phyloP scores from a whole-genome alignment of 92 coral and sea anemone species.

The Siderastrea siderea region DNA sequence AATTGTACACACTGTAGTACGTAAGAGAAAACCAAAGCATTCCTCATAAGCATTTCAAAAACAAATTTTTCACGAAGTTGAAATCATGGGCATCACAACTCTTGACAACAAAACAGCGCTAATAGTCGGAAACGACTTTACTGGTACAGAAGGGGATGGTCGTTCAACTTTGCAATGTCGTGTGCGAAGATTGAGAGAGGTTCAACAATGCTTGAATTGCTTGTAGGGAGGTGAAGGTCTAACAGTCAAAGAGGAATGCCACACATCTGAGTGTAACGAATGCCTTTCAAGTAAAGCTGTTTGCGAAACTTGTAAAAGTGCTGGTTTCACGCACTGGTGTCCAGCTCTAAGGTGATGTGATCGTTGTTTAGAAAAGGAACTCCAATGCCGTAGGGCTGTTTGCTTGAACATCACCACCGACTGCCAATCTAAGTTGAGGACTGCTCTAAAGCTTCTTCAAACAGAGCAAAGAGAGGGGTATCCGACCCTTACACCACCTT shows the following conservation, averaged over 20 bases:
- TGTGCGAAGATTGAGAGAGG: not conserved
- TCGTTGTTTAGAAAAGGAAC: not conserved
- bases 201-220: conserved; percentile 26
- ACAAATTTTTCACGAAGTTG: conserved; percentile 34
- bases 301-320: conserved; percentile 1
- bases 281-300: conserved; percentile 14
- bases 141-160: conserved; percentile 10
- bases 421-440: conserved; percentile 32
- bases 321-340: conserved; percentile 9
- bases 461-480: not conserved
- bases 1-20: conserved; percentile 10
- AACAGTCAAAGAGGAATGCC: conserved; percentile 20
- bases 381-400: conserved; percentile 8
- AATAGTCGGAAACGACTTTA: conserved; percentile 20
- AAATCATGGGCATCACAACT: conserved; percentile 43
- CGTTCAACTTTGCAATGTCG: conserved; percentile 16
- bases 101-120: conserved; percentile 38
- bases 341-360: conserved; percentile 24
- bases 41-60: conserved; percentile 1
- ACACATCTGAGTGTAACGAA: conserved; percentile 11
- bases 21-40: too few species aligned
- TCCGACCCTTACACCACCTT: not conserved
- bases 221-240: not conserved
- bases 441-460: conserved; percentile 31
- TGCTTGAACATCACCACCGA: conserved; percentile 27